phyloP scores from a whole-genome alignment of 1,140 invertebrate species.

The Nephotettix cincticeps region DNA sequence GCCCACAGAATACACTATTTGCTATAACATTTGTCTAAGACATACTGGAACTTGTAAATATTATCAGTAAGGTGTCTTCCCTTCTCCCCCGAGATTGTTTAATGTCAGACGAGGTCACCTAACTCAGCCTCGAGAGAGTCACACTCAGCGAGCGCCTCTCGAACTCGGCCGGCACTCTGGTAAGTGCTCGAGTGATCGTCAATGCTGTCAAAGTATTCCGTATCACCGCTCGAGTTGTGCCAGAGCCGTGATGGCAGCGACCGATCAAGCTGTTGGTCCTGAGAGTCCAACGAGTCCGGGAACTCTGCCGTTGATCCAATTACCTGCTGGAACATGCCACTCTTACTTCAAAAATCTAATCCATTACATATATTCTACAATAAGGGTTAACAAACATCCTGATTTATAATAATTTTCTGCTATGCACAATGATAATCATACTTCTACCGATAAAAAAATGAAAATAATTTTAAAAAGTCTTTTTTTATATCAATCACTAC shows the following conservation, averaged over 20 bases:
- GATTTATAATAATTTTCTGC: not conserved
- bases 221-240: slow-evolving; percentile 19
- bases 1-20: no score
- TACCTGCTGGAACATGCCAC: not conserved
- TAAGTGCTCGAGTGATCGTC: slow-evolving; percentile 50
- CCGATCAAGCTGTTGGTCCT: slow-evolving; percentile 14
- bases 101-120: not conserved
- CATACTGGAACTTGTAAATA: not conserved
- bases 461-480: not conserved
- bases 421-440: not conserved
- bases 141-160: slow-evolving; percentile 56
- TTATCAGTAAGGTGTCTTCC: not conserved
- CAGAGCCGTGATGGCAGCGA: slow-evolving; percentile 16
- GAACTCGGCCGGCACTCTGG: slow-evolving; percentile 45
- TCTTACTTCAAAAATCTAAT: not conserved
- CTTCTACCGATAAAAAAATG: not conserved
- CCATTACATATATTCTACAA: not conserved
- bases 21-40: no score
- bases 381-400: no score
- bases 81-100: not conserved
- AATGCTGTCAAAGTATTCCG: slow-evolving; percentile 56
- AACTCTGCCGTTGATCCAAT: not conserved
- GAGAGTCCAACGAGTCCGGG: slow-evolving; percentile 2
- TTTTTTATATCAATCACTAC: not conserved
- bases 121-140: slow-evolving; percentile 52